Evolutionary conservation across 2,888 invertebrate species (phyloP), one percentile per base, ranked within the genome.

Genomic region (Nemapogon koenigi): DNA sequence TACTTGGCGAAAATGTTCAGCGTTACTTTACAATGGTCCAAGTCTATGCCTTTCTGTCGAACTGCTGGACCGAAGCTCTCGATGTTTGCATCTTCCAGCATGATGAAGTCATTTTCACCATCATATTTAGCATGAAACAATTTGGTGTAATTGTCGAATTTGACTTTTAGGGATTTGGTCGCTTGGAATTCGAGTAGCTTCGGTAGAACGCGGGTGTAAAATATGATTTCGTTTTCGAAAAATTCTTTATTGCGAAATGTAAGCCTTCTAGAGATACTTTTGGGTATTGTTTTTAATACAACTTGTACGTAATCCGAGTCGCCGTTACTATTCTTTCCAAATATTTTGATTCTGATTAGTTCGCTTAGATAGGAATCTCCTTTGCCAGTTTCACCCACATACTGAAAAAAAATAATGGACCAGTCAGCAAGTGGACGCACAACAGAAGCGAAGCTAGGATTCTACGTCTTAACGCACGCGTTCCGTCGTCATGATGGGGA

Each of bases 291-390:
- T 58, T 90, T 90, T 0, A 86, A 69, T 10, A 89, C 68, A 0
- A 87, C 59, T 51, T 82, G 83, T 1, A 85, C 57, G 32, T 67
- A 48, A 27, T 61, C 62, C 0, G 45, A 6, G 1, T 48, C 33
- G 8, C 56, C 54, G 3, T 56, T 56, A 16, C 55, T 42, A 7
- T 65, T 59, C 33, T 49, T 52, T 1, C 85, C 84, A 39, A 65
- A 60, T 3, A 89, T 66, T 35, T 63, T 81, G 18, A 88, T 78
- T 25, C 84, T 81, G 35, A 81, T 82, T 1, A 88, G 68, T 42
- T 82, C 82, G 47, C 89, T 87, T 35, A 89, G 56, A 50, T 88
- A 89, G 0, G 85, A 86, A 50, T 89, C 89, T 0, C 89, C 89
- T 57, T 86, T 88, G 1, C 73, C 73, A 0, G 66, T 70, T 11